These are phyloP conservation scores for Lineus longissimus DNA, from an alignment of 1,140 invertebrate species.

Conservation along the genomic window DNA sequence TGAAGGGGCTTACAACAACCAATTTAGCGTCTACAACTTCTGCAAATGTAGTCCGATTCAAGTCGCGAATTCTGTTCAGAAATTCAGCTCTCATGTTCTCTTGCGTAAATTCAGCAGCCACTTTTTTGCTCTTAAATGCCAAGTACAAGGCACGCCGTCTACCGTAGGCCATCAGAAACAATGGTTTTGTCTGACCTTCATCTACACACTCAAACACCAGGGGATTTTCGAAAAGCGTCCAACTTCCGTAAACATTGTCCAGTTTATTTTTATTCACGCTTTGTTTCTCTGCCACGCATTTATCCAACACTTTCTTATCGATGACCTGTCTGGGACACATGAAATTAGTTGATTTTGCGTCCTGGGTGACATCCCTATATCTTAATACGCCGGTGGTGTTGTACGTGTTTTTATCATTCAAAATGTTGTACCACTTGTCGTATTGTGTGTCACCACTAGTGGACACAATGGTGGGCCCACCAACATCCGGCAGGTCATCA, in stretches of 20 bases:
- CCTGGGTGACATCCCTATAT: slow-evolving; percentile 6
- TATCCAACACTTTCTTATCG: slow-evolving; percentile 2
- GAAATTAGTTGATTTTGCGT: background rate
- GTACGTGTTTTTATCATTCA: slow-evolving; percentile 4
- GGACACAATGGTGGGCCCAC: background rate
- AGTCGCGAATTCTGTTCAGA: background rate
- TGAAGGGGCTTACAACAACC: background rate
- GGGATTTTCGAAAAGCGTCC: slow-evolving; percentile 7
- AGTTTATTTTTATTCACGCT: slow-evolving; percentile 6
- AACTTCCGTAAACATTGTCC: slow-evolving; percentile 7
- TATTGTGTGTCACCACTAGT: background rate
- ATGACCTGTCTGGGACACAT: slow-evolving; percentile 5
- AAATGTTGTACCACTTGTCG: background rate
- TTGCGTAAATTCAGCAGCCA: background rate
- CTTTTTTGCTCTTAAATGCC: slow-evolving; percentile 7
- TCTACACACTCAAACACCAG: slow-evolving; percentile 5
- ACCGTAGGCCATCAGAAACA: background rate
- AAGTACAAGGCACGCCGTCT: slow-evolving; percentile 1
- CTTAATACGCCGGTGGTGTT: background rate
- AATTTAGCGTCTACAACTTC: slow-evolving; percentile 5
- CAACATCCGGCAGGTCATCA: no score
- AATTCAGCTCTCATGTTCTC: background rate
- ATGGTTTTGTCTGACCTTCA: background rate
- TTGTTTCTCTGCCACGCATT: slow-evolving; percentile 6
- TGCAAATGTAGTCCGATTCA: slow-evolving; percentile 6